Conservation (phyloP, 2,797 vertebrate genomes). For the Erethizon dorsatum region DNA sequence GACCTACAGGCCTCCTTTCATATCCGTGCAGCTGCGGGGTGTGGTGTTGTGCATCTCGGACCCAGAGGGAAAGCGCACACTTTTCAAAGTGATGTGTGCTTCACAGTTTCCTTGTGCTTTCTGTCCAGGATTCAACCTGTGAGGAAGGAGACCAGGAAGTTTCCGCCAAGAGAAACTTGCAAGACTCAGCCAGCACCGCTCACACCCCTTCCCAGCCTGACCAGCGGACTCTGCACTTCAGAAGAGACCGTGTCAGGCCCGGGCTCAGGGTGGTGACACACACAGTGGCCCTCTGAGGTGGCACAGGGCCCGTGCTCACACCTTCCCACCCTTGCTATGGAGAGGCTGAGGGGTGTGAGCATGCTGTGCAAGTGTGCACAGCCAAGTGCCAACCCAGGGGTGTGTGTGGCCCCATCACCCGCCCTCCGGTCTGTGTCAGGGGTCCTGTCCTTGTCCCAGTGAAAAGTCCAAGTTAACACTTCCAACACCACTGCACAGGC, state of each 20-base stretch:
- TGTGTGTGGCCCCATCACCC: neutral
- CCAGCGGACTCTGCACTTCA: neutral
- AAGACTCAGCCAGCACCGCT: neutral
- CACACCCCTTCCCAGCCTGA: neutral
- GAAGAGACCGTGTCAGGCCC: neutral
- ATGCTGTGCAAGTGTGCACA: fast-evolving
- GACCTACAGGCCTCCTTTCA: neutral
- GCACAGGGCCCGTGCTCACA: neutral
- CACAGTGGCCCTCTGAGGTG: neutral
- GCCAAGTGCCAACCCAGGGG: neutral
- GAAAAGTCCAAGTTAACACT: neutral
- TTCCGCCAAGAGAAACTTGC: neutral
- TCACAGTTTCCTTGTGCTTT: neutral
- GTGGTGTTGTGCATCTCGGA: neutral
- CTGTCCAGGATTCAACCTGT: neutral
- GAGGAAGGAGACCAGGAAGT: neutral
- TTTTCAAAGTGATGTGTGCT: neutral
- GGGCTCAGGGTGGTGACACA: fast-evolving
- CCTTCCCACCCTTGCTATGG: fast-evolving
- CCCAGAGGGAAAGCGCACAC: fast-evolving
- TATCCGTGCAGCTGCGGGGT: neutral
- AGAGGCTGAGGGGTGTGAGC: no score
- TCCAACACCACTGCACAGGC: neutral
- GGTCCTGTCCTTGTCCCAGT: neutral
- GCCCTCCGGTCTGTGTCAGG: neutral